phyloP scores from a whole-genome alignment of 2,797 vertebrate genomes.

The Sebastes aleutianus region DNA sequence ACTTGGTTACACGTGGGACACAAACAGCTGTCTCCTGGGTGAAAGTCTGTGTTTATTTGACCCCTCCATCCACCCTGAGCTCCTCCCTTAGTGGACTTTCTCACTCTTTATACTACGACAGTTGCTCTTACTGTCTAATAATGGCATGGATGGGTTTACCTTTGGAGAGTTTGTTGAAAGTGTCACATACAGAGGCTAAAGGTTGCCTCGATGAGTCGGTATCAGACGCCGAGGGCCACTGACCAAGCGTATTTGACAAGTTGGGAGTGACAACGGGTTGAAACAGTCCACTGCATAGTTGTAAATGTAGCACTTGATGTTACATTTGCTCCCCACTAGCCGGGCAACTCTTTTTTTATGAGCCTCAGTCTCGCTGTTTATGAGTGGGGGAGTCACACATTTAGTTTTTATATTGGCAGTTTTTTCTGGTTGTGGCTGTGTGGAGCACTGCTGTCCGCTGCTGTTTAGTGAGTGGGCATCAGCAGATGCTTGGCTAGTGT shows the following conservation, averaged over 20 bases:
- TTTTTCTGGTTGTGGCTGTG: neutral
- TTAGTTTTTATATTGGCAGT: neutral
- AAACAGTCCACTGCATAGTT: neutral
- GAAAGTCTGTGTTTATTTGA: neutral
- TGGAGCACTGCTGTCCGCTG: neutral
- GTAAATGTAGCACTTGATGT: neutral
- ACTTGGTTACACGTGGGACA: neutral
- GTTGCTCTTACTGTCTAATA: neutral
- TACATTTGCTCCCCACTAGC: neutral
- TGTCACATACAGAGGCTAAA: too few species aligned
- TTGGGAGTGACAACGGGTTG: neutral
- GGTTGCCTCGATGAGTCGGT: neutral
- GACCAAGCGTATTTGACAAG: neutral
- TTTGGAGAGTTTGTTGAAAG: neutral
- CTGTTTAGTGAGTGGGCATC: neutral
- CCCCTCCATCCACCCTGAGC: neutral
- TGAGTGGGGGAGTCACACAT: neutral
- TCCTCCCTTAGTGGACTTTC: neutral
- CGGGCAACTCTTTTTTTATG: neutral
- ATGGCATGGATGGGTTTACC: neutral
- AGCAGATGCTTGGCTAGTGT: neutral
- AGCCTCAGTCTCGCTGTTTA: neutral
- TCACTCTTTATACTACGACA: neutral
- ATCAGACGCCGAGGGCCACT: neutral
- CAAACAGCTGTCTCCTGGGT: neutral